phyloP scores from a whole-genome alignment of 53 echinoderm and acorn worm genomes.

The Paracentrotus lividus region DNA sequence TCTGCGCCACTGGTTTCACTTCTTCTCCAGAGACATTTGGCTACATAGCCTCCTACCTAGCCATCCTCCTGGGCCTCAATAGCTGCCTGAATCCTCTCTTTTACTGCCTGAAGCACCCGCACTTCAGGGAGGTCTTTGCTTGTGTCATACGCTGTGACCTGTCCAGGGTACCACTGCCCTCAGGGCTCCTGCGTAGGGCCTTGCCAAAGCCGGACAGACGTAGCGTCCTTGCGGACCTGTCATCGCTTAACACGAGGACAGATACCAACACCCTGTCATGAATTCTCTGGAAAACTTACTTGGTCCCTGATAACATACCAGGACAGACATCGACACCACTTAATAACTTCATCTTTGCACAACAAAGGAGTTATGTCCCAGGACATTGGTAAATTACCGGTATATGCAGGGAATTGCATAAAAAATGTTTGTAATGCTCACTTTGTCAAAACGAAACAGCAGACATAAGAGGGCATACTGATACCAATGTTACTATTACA shows the following conservation, averaged over 20 bases:
- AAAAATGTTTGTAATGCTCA: too few relatives aligned
- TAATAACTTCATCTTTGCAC: too few relatives aligned
- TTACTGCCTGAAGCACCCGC: conserved; percentile 63
- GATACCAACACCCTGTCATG: conserved; percentile 17
- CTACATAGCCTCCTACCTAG: conserved; percentile 60
- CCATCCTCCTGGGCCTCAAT: conserved; percentile 50
- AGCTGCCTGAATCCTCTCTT: conserved; percentile 68
- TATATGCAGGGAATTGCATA: too few relatives aligned
- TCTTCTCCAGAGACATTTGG: conserved; percentile 20
- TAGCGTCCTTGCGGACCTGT: conserved; percentile 31
- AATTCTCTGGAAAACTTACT: not conserved
- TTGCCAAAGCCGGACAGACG: conserved; percentile 36
- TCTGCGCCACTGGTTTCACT: conserved; percentile 35
- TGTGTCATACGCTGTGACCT: conserved; percentile 36
- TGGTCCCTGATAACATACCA: too few relatives aligned
- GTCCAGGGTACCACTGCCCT: conserved; percentile 49
- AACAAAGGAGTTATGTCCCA: too few relatives aligned
- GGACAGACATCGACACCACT: too few relatives aligned
- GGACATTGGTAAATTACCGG: too few relatives aligned
- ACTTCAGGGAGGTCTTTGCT: conserved; percentile 66
- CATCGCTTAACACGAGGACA: conserved; percentile 1
- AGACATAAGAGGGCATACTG: too few relatives aligned
- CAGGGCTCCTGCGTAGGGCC: not conserved
- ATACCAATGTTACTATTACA: not conserved
- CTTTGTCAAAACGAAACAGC: too few relatives aligned